A percentile compares a stretch with the other conserved stretches of the same genome.
Conservation (phyloP, 2,113 vertebrate genomes). For the Speoplatyrhinus poulsoni region DNA sequence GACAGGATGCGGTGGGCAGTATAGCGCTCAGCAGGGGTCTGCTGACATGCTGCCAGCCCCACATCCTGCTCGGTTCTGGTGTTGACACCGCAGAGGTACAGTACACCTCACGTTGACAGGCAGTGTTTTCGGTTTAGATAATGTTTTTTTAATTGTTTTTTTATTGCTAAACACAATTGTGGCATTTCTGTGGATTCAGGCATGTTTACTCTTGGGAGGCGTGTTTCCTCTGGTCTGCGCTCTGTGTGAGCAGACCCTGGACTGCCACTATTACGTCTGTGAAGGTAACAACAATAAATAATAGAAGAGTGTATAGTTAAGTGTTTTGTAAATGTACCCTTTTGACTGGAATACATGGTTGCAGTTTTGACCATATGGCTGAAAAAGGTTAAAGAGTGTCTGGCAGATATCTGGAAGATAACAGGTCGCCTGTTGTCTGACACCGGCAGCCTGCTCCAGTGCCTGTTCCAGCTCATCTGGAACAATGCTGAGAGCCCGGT, state of each 20-base stretch:
- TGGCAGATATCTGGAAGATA: constrained; percentile 72
- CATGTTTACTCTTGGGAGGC: constrained; percentile 75
- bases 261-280: constrained; percentile 81
- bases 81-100: constrained; percentile 50
- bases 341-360: constrained; percentile 22
- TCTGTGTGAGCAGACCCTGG: constrained; percentile 76
- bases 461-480: constrained; percentile 80
- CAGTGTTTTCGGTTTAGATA: not conserved
- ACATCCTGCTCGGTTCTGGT: constrained; percentile 69
- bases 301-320: not conserved
- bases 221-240: constrained; percentile 76
- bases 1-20: constrained; percentile 64
- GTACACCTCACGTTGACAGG: constrained; percentile 41
- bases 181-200: constrained; percentile 54
- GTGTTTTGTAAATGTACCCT: not conserved
- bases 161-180: not conserved
- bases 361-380: constrained; percentile 84
- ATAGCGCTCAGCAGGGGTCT: constrained; percentile 81
- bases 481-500: constrained; percentile 84
- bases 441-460: constrained; percentile 51
- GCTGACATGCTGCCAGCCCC: constrained; percentile 78
- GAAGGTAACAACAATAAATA: constrained; percentile 75
- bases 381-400: constrained; percentile 75
- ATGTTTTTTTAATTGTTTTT: not conserved
- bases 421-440: constrained; percentile 61